Evolutionary conservation across 2,888 invertebrate species (phyloP), one percentile per base, ranked within the genome.

Genomic region (Cordilura impudica): DNA sequence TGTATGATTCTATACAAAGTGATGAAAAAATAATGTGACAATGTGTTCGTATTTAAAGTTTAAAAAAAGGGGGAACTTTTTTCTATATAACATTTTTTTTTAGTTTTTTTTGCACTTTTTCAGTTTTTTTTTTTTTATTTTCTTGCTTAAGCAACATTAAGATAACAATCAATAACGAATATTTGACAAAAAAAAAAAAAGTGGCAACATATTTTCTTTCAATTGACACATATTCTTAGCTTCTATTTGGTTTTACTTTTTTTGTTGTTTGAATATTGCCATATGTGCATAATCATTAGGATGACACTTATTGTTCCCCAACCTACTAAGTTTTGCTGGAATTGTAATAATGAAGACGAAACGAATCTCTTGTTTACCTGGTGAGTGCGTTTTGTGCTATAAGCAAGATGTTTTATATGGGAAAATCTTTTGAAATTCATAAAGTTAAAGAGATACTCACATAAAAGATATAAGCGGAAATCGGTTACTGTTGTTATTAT

Each of bases 151-250:
- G 67, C 54, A 14, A 47, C 6, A 75, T 23, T 53, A 35, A 84
- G 86, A 87, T 87, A 81, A 82, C 81, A 84, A 86, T 87, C 86
- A 82, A 53, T 76, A 75, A 58, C 76, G 79, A 80, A 72, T 73
- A 51, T 43, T 47, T 69, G 69, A 69, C 54, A 31, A 53, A 23
- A 61, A 29, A 45, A 4, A 49, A 19, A n/a, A 72, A 63, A 61
- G 31, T 73, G 66, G 69, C 76, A 81, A 81, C 81, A 79, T 63
- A 75, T 78, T 79, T 81, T 66, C 65, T 43, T 66, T 61, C 75
- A 81, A 78, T 81, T 81, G 81, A 81, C 81, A 81, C 81, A 80
- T 77, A 78, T 81, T 72, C 39, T 60, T 4, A 43, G 21, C n/a
- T 18, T 8, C 0, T 2, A 35, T 45, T 19, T 56, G 54, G 4